Evolutionary conservation across 2,888 invertebrate species (phyloP).

Genomic region (Caenorhabditis sp.): DNA sequence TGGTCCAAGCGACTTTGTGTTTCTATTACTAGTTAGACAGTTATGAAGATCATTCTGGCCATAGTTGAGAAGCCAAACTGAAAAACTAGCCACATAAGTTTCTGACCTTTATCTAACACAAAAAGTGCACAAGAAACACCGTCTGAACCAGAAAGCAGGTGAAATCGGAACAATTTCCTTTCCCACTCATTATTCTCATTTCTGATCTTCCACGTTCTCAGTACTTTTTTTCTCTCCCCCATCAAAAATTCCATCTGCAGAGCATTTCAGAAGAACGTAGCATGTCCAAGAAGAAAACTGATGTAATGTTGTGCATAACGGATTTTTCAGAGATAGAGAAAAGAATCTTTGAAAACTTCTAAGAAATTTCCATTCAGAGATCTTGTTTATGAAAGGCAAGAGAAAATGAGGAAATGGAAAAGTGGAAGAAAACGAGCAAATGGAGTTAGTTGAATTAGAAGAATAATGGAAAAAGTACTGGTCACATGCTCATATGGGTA

Average conservation of each 20-base stretch:
- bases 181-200: not conserved
- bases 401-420: not conserved
- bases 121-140: no score
- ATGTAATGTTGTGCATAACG: not conserved
- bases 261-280: not conserved
- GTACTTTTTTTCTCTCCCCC: not conserved
- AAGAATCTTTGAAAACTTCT: slow-evolving; percentile 2
- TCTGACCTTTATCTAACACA: no score
- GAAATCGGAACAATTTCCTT: not conserved
- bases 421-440: slow-evolving; percentile 7
- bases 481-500: not conserved
- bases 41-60: no score
- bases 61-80: no score
- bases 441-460: slow-evolving; percentile 1
- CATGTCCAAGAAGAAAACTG: not conserved
- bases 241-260: slow-evolving; percentile 6
- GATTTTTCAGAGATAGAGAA: not conserved
- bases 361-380: not conserved
- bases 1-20: no score
- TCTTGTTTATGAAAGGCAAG: not conserved
- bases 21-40: no score
- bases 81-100: no score
- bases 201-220: not conserved
- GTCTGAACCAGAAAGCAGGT: not conserved
- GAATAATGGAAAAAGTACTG: not conserved